Conservation (phyloP, 2,113 vertebrate genomes). For the Cyanoderma ruficeps region DNA sequence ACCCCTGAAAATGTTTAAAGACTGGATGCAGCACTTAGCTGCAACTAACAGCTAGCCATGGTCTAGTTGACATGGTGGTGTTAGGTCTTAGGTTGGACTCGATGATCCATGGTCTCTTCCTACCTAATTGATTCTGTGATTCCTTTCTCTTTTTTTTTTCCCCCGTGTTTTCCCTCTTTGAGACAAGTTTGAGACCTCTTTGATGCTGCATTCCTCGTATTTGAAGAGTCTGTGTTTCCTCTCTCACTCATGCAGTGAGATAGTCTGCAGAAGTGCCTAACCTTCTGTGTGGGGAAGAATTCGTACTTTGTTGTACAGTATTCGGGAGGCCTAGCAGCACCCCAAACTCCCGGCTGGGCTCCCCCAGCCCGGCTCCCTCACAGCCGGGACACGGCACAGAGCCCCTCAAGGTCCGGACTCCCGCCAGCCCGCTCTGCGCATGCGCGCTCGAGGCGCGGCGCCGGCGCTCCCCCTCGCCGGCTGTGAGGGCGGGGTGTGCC, state of each 20-base stretch:
- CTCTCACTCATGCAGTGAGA: neutral
- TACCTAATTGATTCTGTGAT: neutral
- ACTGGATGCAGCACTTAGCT: neutral
- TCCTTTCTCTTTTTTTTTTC: neutral
- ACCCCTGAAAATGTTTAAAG: neutral
- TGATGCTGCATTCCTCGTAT: neutral
- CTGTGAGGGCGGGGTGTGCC: neutral
- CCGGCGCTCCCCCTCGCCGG: neutral
- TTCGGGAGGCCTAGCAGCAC: rapidly evolving
- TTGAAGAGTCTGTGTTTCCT: neutral
- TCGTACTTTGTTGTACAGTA: rapidly evolving
- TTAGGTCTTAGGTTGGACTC: too few relatives aligned
- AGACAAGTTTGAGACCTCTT: neutral
- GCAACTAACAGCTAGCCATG: too few relatives aligned
- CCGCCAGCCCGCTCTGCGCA: neutral
- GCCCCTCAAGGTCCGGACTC: rapidly evolving
- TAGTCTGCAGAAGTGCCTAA: neutral
- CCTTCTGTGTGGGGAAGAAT: rapidly evolving
- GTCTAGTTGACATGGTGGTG: neutral
- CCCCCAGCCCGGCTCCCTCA: rapidly evolving
- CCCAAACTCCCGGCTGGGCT: rapidly evolving
- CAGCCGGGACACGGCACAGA: rapidly evolving
- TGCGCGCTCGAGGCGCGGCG: rapidly evolving
- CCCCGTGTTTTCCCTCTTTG: neutral
- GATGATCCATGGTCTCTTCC: neutral